Evolutionary conservation across 2,113 vertebrate species (phyloP), one percentile per base, ranked within the genome.

Genomic region (Poeciliopsis prolifica): DNA sequence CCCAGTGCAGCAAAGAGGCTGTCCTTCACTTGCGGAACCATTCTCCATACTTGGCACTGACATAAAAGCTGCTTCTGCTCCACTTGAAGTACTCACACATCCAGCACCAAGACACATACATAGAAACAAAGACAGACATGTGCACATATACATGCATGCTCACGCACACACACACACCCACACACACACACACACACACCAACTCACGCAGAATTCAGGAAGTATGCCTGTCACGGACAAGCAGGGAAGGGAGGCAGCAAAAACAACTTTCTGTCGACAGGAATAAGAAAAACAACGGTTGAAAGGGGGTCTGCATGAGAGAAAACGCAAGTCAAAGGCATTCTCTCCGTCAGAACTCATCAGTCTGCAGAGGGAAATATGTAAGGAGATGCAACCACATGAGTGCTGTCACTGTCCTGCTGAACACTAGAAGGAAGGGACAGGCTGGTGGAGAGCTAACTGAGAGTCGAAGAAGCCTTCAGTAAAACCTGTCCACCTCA

Each of bases 41-140:
- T 91, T 93, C 85, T 93, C 91, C 87, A 84, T 88, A 86, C 85
- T 95, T 94, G 94, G 93, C 92, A 86, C 89, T 82, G 85, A 92
- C 91, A 93, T 94, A 78, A 94, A 95, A 94, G 94, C 82, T 72
- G 80, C 70, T 79, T 89, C 90, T 86, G 72, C 73, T 87, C 84
- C 75, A 88, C 87, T 54, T 92, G 86, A 90, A 93, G 86, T 86
- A 70, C 85, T 85, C 81, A 88, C 79, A 90, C 87, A 76, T 62
- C 37, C 79, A 74, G 85, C 54, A 83, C 64, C 79, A 75, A 70
- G 74, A 65, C 80, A 74, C 69, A 44, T 78, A 72, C 78, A 79
- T 71, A 76, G 67, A 48, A 68, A 66, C 65, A 68, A 64, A 62
- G 78, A 51, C 66, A 15, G 81, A 80, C 69, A 81, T 76, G 72